Conservation (phyloP, 2,888 invertebrate species). For the Gastracanthus pulcherrimus region DNA sequence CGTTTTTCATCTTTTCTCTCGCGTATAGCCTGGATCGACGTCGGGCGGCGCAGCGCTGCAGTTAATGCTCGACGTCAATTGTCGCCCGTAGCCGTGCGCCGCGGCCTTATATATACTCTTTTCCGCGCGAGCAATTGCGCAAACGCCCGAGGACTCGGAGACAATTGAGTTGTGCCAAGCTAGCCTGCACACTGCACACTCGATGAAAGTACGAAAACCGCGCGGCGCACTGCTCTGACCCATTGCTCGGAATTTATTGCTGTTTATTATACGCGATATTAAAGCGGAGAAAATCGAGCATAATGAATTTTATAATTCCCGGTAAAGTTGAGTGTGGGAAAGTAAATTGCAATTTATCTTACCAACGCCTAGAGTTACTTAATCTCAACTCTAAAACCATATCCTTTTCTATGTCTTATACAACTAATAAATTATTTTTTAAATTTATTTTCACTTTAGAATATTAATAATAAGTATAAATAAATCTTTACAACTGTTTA, state of each 20-base stretch:
- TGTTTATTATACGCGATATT: neutral
- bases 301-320: neutral
- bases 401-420: too few relatives aligned
- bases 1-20: constrained; percentile 33
- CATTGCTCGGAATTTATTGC: constrained; percentile 11
- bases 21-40: neutral
- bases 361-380: too few relatives aligned
- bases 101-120: neutral
- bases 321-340: too few relatives aligned
- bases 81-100: constrained; percentile 7
- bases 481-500: too few relatives aligned
- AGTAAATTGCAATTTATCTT: neutral
- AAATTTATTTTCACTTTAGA: too few relatives aligned
- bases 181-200: neutral
- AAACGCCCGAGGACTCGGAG: constrained; percentile 20
- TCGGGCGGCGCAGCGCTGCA: neutral
- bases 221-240: neutral
- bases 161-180: constrained; percentile 24
- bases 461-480: too few relatives aligned
- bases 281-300: too few relatives aligned
- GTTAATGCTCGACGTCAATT: constrained; percentile 29
- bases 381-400: too few relatives aligned
- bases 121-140: constrained; percentile 30
- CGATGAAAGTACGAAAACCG: neutral
- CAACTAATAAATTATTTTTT: too few relatives aligned